phyloP scores from a whole-genome alignment of 2,797 vertebrate species.

The Heterohyrax brucei region DNA sequence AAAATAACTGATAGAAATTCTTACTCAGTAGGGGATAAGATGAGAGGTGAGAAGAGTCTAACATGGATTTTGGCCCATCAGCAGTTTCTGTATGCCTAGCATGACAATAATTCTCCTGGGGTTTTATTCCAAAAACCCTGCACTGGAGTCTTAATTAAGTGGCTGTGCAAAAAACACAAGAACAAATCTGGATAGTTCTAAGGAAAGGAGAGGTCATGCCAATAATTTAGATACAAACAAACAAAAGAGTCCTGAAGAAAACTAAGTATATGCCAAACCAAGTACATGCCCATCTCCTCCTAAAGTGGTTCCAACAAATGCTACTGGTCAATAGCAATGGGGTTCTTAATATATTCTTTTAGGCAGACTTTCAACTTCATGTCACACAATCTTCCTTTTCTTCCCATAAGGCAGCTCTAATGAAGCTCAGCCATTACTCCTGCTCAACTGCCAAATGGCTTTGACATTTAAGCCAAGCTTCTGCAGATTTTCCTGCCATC shows the following conservation, averaged over 20 bases:
- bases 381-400: conserved; percentile 35
- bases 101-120: conserved; percentile 17
- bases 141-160: conserved; percentile 49
- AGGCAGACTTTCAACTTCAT: conserved; percentile 26
- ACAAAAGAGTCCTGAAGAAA: conserved; percentile 63
- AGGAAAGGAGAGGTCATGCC: conserved; percentile 38
- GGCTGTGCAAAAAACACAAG: conserved; percentile 39
- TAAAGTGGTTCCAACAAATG: neutral
- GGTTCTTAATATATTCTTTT: conserved; percentile 37
- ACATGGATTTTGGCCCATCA: conserved; percentile 24
- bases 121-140: conserved; percentile 73
- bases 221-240: conserved; percentile 35
- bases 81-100: conserved; percentile 58
- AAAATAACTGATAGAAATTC: conserved; percentile 54
- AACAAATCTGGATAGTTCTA: conserved; percentile 37
- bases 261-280: conserved; percentile 28
- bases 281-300: neutral
- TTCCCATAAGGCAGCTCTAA: conserved; percentile 72
- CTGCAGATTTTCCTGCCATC: conserved; percentile 57
- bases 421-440: conserved; percentile 52
- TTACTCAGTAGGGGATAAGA: conserved; percentile 42
- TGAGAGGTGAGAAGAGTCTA: conserved; percentile 11
- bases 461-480: conserved; percentile 71
- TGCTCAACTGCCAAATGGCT: conserved; percentile 47
- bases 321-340: neutral